A percentile compares a stretch with the other conserved stretches of the same genome.
These are phyloP conservation scores for Spizaetus ornatus DNA, from an alignment of 2,113 vertebrate genomes.

Conservation along the genomic window DNA sequence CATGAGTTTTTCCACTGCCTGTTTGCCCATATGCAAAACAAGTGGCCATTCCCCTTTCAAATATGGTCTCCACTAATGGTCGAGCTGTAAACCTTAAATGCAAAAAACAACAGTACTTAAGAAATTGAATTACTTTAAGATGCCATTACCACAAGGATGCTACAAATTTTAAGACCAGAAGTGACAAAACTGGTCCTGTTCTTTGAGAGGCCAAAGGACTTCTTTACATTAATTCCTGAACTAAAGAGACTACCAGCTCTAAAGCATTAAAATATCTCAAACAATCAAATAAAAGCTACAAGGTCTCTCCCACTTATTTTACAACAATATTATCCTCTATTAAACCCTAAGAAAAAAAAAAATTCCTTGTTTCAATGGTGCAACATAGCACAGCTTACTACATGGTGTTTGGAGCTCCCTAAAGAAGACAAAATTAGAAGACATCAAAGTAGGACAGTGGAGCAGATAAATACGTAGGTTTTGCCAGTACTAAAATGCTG, in stretches of 20 bases:
- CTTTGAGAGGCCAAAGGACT: background rate
- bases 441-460: background rate
- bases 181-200: background rate
- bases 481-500: background rate
- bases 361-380: background rate
- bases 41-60: conserved; percentile 97
- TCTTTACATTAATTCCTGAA: background rate
- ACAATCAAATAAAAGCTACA: background rate
- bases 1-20: conserved; percentile 97
- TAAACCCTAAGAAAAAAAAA: background rate
- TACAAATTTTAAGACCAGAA: background rate
- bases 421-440: background rate
- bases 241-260: background rate
- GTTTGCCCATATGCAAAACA: conserved; percentile 98
- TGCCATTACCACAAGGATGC: background rate
- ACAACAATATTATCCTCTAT: background rate
- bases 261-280: background rate
- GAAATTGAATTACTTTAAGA: background rate
- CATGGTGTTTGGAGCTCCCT: background rate
- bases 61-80: conserved; percentile 96
- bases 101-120: background rate
- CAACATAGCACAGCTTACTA: background rate
- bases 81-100: conserved; percentile 90
- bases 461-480: background rate
- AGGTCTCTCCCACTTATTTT: background rate